Evolutionary conservation across 2,797 vertebrate genomes (phyloP).

Genomic region (Halcyon badia): DNA sequence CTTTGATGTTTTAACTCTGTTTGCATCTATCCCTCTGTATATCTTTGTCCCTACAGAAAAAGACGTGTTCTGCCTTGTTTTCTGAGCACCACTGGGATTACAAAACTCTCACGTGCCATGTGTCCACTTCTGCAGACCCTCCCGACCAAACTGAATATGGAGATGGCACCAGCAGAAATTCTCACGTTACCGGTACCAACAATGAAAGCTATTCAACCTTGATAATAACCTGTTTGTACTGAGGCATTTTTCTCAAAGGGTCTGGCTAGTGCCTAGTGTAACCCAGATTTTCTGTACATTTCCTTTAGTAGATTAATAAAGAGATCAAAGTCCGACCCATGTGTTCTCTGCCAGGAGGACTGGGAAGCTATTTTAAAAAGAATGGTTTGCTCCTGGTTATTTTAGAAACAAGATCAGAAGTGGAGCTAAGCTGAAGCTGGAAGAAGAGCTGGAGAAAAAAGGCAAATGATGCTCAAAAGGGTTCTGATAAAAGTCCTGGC

Average conservation of each 20-base stretch:
- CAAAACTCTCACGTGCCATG: not conserved
- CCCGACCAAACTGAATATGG: not conserved
- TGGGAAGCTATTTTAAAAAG: conserved; percentile 39
- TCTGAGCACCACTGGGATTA: not conserved
- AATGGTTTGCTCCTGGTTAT: conserved; percentile 38
- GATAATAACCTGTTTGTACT: not conserved
- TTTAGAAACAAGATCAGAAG: conserved; percentile 50
- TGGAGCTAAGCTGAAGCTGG: not conserved
- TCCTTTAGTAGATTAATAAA: conserved; percentile 41
- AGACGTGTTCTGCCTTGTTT: not conserved
- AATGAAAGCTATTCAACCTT: not conserved
- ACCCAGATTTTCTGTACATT: conserved; percentile 39
- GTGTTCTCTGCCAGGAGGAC: not conserved
- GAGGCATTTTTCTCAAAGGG: not conserved
- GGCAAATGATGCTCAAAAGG: conserved; percentile 15
- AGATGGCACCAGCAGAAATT: not conserved
- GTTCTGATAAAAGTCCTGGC: not conserved
- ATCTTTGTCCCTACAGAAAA: not conserved
- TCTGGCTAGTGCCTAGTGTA: not conserved
- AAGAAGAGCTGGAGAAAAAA: conserved; percentile 29
- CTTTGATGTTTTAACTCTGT: not conserved
- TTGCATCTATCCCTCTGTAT: not conserved
- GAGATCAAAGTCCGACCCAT: conserved; percentile 16
- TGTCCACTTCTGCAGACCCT: not conserved
- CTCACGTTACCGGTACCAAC: not conserved